Base-by-base conservation (phyloP, 2,888 invertebrate genomes). In the Timema cristinae region DNA sequence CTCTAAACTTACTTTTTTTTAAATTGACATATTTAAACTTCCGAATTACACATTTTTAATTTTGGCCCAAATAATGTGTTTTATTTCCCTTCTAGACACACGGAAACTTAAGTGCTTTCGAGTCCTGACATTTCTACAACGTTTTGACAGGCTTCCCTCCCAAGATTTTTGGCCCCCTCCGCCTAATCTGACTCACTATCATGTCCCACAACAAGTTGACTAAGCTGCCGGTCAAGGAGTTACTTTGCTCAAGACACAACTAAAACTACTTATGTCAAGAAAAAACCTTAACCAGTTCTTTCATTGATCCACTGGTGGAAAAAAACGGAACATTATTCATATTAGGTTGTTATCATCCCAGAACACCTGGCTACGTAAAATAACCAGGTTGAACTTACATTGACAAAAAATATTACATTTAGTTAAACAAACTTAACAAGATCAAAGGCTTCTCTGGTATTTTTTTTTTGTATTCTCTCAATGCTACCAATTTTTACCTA, bases 51-150 rank as follows among this genome's bases (percentile, higher is more conserved):
- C 32, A 32, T 32, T 32, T 32, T 32, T 32, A 32, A 32, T 32
- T 32, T 32, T 32, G 32, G 32, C 32, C 32, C 32, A 32, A 32
- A 32, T 32, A 32, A 32, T 32, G 32, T 32, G 32, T 32, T 32
- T 32, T 32, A 32, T 32, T 32, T 32, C 32, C 32, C 32, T 32
- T 32, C 32, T 84, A 88, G 91, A 89, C 78, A 92, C 95, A 0
- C 84, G 92, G 93, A 0, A 96, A 96, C 79, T 83, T 97, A 70
- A 92, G 93, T 0, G 86, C 89, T 0, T 97, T 50, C 85, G 88
- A 79, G 82, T 86, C 0, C 80, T 97, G 95, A 97, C 82, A 79
- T 97, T 16, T 95, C 95, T 0, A 90, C 77, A 97, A 97, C 78
- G 88, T 91, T 71, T 80, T 96, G n/a, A 85, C 84, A 7, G 90